Conservation (phyloP, 2,888 invertebrate species). For the Scaptomyza parva region DNA sequence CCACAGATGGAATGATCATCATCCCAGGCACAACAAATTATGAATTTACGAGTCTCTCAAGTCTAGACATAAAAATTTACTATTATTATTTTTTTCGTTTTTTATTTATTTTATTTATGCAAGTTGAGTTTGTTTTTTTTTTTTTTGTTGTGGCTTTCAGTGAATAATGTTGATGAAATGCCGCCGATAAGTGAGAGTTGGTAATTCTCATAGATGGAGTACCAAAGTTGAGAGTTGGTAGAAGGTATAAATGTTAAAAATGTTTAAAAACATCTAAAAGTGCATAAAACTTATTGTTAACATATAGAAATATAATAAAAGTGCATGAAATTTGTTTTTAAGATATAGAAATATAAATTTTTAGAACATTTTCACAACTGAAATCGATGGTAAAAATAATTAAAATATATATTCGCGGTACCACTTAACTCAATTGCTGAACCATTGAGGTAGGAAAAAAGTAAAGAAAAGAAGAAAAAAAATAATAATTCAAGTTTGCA, state of each 20-base stretch:
- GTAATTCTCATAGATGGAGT: neutral
- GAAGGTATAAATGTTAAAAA: too few relatives aligned
- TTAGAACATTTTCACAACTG: too few relatives aligned
- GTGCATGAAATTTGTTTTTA: too few relatives aligned
- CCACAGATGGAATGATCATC: slow-evolving; percentile 16
- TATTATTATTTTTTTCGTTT: slow-evolving; percentile 18
- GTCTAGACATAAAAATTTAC: slow-evolving; percentile 43
- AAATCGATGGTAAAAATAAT: neutral
- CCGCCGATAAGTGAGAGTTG: slow-evolving; percentile 3
- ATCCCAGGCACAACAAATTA: slow-evolving; percentile 65
- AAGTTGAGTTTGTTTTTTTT: slow-evolving; percentile 28
- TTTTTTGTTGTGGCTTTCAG: slow-evolving; percentile 7
- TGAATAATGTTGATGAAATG: slow-evolving; percentile 17
- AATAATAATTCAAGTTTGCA: neutral
- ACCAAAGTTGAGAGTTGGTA: too few relatives aligned
- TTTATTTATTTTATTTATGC: slow-evolving; percentile 38
- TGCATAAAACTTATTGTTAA: too few relatives aligned
- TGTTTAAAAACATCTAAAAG: too few relatives aligned
- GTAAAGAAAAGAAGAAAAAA: slow-evolving; percentile 19
- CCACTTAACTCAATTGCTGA: slow-evolving; percentile 20
- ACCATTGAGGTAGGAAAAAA: slow-evolving; percentile 34
- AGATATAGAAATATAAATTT: too few relatives aligned
- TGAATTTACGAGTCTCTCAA: slow-evolving; percentile 62
- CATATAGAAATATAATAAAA: too few relatives aligned
- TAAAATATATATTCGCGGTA: too few relatives aligned